A percentile compares a stretch with the other conserved stretches of the same genome.
Evolutionary conservation across 2,888 invertebrate genomes (phyloP).

Genomic region (Drosophila parthenogenetica): DNA sequence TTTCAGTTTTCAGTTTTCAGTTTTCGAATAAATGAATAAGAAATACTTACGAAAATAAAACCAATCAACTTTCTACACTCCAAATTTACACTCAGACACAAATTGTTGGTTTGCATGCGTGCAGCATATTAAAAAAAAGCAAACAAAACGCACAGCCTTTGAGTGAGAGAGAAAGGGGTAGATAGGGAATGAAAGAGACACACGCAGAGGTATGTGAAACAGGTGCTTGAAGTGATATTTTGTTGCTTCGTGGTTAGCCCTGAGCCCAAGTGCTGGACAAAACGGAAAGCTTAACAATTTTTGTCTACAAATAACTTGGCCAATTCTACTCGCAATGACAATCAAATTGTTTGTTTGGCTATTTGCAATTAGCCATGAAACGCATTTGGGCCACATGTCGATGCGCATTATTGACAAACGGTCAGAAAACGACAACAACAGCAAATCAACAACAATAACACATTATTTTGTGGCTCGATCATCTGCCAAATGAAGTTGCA

Average conservation of each 20-base stretch:
- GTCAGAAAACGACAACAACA: conserved; percentile 4
- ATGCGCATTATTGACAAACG: conserved; percentile 42
- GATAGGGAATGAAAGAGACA: background rate
- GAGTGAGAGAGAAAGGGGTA: background rate
- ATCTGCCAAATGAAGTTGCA: conserved; percentile 55
- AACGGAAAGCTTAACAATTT: conserved; percentile 38
- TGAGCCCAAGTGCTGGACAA: conserved; percentile 34
- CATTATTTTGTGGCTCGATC: conserved; percentile 56
- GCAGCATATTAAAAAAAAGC: conserved; percentile 77
- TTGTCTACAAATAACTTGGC: conserved; percentile 37
- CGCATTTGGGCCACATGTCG: conserved; percentile 55
- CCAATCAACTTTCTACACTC: conserved; percentile 79
- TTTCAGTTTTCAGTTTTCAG: background rate
- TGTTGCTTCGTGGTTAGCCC: conserved; percentile 48
- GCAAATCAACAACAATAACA: conserved; percentile 6
- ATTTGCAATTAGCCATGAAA: conserved; percentile 73
- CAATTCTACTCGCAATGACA: conserved; percentile 73
- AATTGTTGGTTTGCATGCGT: conserved; percentile 80
- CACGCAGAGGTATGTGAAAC: conserved; percentile 12
- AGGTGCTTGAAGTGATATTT: conserved; percentile 51
- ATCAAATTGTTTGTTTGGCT: conserved; percentile 57
- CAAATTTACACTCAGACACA: conserved; percentile 54
- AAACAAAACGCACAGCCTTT: conserved; percentile 59
- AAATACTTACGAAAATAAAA: conserved; percentile 48
- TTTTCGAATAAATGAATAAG: conserved; percentile 33